These are phyloP conservation scores for Chrysomallon squamiferum DNA, from an alignment of 1,140 invertebrate species.

Conservation along the genomic window DNA sequence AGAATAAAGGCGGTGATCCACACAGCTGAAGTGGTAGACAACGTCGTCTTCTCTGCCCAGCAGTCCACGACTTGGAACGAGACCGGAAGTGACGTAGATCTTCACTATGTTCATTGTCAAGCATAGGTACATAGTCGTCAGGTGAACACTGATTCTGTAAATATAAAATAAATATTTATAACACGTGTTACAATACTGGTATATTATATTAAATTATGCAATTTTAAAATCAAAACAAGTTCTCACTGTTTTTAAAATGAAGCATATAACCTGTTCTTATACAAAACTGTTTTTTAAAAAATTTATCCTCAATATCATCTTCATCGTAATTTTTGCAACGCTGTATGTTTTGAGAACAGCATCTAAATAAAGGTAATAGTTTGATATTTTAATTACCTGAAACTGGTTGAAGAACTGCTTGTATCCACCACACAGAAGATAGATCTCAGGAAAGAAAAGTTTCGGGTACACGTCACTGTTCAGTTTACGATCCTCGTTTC, in stretches of 20 bases:
- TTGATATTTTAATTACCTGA: background rate
- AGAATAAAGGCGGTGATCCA: too few relatives aligned
- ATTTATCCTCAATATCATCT: background rate
- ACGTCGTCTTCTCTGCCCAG: too few relatives aligned
- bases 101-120: background rate
- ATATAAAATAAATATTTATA: background rate
- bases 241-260: background rate
- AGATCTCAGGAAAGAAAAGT: conserved; percentile 91
- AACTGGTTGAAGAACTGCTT: conserved; percentile 77
- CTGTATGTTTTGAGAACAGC: background rate
- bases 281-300: background rate
- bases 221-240: background rate
- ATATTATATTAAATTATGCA: background rate
- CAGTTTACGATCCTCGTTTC: conserved; percentile 81
- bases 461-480: conserved; percentile 87
- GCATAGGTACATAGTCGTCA: background rate
- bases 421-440: conserved; percentile 93
- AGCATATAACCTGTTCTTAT: background rate
- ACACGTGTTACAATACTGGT: too few relatives aligned
- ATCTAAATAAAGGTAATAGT: background rate
- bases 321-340: background rate
- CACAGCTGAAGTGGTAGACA: too few relatives aligned
- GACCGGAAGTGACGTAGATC: conserved; percentile 3
- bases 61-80: too few relatives aligned
- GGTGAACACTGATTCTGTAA: conserved; percentile 3